A percentile compares a stretch with the other conserved stretches of the same genome.
These are phyloP conservation scores for Drosophila meridionalis DNA, from an alignment of 2,888 invertebrate species.

Conservation along the genomic window DNA sequence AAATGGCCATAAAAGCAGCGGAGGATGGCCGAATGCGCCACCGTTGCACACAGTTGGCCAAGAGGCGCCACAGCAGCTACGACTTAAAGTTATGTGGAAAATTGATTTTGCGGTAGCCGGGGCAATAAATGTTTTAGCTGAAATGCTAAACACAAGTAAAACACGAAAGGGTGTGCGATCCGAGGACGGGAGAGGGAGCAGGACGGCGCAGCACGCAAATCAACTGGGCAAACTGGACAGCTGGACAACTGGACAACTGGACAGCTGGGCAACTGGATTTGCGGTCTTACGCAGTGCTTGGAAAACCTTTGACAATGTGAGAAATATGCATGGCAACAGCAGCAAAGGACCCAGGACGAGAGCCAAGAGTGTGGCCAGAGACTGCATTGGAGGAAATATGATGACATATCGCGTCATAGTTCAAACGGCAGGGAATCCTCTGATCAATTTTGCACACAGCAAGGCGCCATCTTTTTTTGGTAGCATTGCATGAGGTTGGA, in stretches of 20 bases:
- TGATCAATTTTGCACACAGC: slow-evolving; percentile 85
- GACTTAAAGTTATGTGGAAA: slow-evolving; percentile 60
- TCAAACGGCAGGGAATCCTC: slow-evolving; percentile 85
- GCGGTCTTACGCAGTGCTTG: slow-evolving; percentile 59
- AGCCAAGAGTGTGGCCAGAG: slow-evolving; percentile 33
- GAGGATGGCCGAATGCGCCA: slow-evolving; percentile 41
- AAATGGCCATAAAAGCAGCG: slow-evolving; percentile 63
- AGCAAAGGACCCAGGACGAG: slow-evolving; percentile 16
- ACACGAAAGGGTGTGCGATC: slow-evolving; percentile 29
- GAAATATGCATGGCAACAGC: slow-evolving; percentile 66
- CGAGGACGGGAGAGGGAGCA: background rate
- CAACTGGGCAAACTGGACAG: slow-evolving; percentile 30
- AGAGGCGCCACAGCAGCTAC: slow-evolving; percentile 23
- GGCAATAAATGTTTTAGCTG: slow-evolving; percentile 62
- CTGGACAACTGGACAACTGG: slow-evolving; percentile 33
- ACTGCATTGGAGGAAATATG: slow-evolving; percentile 82
- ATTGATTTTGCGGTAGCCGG: slow-evolving; percentile 80
- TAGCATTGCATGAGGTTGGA: slow-evolving; percentile 46
- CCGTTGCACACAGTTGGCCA: slow-evolving; percentile 41
- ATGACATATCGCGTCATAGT: slow-evolving; percentile 86
- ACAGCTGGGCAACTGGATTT: slow-evolving; percentile 44
- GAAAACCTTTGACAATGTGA: slow-evolving; percentile 71
- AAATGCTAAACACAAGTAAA: slow-evolving; percentile 61
- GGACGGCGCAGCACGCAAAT: slow-evolving; percentile 17
- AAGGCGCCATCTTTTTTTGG: slow-evolving; percentile 83